Evolutionary conservation across 2,888 invertebrate genomes (phyloP).

Genomic region (Deladenus siricidicola): DNA sequence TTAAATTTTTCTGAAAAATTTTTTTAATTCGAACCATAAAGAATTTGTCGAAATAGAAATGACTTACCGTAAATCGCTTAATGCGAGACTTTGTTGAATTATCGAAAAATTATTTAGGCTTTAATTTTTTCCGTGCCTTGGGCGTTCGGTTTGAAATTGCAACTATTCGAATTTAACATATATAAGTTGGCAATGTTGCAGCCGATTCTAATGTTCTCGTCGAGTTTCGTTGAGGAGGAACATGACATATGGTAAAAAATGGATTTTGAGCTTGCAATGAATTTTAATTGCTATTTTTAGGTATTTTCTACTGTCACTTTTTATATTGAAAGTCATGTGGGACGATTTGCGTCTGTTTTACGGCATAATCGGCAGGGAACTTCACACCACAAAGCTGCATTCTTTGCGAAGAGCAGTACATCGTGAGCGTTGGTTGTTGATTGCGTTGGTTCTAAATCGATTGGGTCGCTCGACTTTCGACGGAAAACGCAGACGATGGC

Average conservation of each 20-base stretch:
- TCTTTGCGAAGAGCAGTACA: neutral
- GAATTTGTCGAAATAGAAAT: neutral
- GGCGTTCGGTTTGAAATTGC: neutral
- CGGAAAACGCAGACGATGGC: conserved; percentile 35
- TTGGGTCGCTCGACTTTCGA: conserved; percentile 24
- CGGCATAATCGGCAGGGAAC: neutral
- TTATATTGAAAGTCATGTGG: neutral
- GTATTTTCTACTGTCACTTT: conserved; percentile 7
- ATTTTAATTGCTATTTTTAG: conserved; percentile 3
- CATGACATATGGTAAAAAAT: conserved; percentile 42
- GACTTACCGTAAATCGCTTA: neutral
- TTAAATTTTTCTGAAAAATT: neutral
- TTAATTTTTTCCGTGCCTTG: neutral
- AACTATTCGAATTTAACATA: neutral
- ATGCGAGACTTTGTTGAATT: no score
- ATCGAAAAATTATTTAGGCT: neutral
- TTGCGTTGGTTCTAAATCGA: conserved; percentile 28
- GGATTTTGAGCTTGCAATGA: neutral
- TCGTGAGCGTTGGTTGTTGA: neutral
- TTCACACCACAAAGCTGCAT: neutral
- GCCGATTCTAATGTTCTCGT: conserved; percentile 30
- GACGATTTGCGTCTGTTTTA: neutral
- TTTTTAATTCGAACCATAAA: neutral
- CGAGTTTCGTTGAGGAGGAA: conserved; percentile 46
- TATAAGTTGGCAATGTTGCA: conserved; percentile 14